Conservation (phyloP, 2,888 invertebrate genomes). For the Latheticus oryzae region DNA sequence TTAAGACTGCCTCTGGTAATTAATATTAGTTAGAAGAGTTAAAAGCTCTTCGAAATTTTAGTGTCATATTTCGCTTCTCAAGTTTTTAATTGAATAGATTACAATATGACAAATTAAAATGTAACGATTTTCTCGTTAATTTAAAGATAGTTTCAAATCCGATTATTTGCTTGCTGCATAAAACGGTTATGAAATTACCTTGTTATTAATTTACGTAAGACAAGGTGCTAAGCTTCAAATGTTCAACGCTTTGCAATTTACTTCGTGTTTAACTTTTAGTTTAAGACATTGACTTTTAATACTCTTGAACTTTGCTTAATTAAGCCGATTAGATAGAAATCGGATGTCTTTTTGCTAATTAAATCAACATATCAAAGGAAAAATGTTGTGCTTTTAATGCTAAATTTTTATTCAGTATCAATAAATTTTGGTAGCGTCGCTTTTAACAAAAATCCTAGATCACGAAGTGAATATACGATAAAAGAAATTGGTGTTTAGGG, state of each 20-base stretch:
- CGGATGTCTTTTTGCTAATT: no score
- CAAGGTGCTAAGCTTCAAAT: constrained; percentile 1
- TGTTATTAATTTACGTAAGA: constrained; percentile 1
- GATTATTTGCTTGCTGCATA: not conserved
- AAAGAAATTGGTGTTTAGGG: constrained; percentile 20
- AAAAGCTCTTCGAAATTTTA: constrained; percentile 31
- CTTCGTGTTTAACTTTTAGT: constrained; percentile 6
- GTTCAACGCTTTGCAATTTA: not conserved
- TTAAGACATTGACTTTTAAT: not conserved
- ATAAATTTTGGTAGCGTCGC: no score
- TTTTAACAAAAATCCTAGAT: no score
- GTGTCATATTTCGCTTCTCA: constrained; percentile 33
- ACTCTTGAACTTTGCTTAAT: constrained; percentile 1
- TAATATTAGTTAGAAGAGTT: constrained; percentile 37
- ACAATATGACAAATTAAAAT: constrained; percentile 14
- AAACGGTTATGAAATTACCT: constrained; percentile 4
- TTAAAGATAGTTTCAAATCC: not conserved
- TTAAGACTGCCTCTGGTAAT: constrained; percentile 22
- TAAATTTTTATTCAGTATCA: no score
- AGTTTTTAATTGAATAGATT: constrained; percentile 38
- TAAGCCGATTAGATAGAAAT: no score
- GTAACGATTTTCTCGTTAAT: constrained; percentile 1
- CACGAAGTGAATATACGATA: constrained; percentile 11
- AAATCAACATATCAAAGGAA: no score
- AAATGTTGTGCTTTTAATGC: no score